Conservation (phyloP, 2,888 invertebrate species). For the Notocelia uddmanniana region DNA sequence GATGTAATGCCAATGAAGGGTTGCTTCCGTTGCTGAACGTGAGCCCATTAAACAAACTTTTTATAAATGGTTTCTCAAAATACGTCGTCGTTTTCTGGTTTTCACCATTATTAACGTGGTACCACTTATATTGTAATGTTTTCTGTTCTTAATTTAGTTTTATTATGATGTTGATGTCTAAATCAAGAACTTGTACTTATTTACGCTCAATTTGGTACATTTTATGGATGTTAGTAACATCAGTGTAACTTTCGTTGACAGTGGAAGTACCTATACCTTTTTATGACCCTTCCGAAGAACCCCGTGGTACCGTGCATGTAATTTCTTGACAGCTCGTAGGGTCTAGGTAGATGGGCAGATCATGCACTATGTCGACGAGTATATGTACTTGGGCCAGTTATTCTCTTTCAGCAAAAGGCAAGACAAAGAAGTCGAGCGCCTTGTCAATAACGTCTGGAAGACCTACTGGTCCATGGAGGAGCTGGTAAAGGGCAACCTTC, state of each 20-base stretch:
- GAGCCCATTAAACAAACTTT: conserved; percentile 51
- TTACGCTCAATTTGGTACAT: background rate
- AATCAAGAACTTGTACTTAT: background rate
- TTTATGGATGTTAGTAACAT: background rate
- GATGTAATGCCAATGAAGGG: conserved; percentile 69
- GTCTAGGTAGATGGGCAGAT: no score
- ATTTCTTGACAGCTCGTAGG: no score
- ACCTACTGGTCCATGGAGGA: no score
- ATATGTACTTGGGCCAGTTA: no score
- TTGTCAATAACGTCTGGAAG: no score
- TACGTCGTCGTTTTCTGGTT: background rate
- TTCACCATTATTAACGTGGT: background rate
- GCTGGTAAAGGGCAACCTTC: no score
- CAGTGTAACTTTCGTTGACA: background rate
- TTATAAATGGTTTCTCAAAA: background rate
- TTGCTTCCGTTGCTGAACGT: conserved; percentile 64
- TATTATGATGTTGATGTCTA: background rate
- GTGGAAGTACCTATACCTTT: background rate
- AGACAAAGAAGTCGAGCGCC: no score
- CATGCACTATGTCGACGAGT: no score
- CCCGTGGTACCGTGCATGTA: no score
- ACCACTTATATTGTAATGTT: background rate
- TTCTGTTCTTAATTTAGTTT: background rate
- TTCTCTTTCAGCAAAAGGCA: no score
- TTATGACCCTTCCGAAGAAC: no score